Evolutionary conservation across 2,888 invertebrate species (phyloP), one percentile per base, ranked within the genome.

Genomic region (Cantharis nigra): DNA sequence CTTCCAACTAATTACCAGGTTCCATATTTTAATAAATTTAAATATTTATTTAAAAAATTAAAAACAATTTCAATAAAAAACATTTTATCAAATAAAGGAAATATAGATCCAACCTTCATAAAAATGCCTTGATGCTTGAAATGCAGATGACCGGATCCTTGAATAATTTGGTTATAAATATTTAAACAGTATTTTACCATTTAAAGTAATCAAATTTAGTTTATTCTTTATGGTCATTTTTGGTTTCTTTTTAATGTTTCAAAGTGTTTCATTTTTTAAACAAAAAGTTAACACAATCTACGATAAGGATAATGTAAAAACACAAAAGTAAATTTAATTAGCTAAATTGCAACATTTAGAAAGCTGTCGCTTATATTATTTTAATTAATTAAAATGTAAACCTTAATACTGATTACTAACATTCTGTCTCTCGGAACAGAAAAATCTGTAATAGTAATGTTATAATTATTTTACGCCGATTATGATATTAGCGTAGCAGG

Each of bases 111-210:
- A 64, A 78, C 78, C 78, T 79, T 70, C 33, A 33, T 18, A 28
- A 30, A 70, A 69, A 9, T 65, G 71, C 79, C 79, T 79, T 72
- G 79, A 69, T 67, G 30, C 72, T 79, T 74, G 74, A 75, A 77
- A 79, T 73, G 72, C 75, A 71, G 73, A 79, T 79, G 77, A 79
- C 79, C 79, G 75, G 77, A 77, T 79, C 75, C 72, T 71, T 77
- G 79, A 77, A 77, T 78, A 77, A 77, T 79, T 75, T 79, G 73
- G 77, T 77, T 74, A 79, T 79, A 79, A 79, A 79, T 79, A 79
- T 79, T 79, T 77, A 79, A 79, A 77, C 73, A 72, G 72, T 77
- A 77, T 77, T 49, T 79, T 79, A 79, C 77, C 77, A 76, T 77
- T 77, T 79, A 76, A 75, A 77, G 75, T 71, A 79, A 69, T 77